Conservation (phyloP, 2,797 vertebrate species). For the Malurus splendens region DNA sequence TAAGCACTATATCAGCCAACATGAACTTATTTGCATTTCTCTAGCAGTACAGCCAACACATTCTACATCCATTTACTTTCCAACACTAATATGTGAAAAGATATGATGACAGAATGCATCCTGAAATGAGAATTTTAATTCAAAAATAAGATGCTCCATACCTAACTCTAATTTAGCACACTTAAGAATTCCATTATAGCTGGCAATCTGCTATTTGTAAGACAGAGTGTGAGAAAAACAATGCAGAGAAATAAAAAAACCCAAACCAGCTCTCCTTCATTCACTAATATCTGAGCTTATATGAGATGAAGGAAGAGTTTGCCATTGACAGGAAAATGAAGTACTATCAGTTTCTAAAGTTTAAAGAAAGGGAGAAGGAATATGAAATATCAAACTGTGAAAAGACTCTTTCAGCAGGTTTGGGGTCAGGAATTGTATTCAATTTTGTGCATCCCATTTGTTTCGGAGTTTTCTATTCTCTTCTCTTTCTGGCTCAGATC, state of each 20-base stretch:
- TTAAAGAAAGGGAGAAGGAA: neutral
- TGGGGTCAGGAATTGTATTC: neutral
- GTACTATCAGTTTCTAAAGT: neutral
- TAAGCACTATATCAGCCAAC: constrained; percentile 29
- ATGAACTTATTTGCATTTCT: constrained; percentile 6
- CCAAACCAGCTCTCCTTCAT: neutral
- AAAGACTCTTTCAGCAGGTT: constrained; percentile 41
- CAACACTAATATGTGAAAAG: neutral
- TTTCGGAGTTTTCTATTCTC: constrained; percentile 26
- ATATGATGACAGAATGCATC: neutral
- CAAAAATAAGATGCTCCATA: neutral
- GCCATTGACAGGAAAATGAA: constrained; percentile 1
- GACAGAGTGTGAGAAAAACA: neutral
- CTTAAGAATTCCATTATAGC: neutral
- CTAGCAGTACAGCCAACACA: constrained; percentile 11
- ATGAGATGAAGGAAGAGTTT: neutral
- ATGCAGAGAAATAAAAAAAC: neutral
- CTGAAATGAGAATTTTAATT: neutral
- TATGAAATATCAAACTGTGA: constrained; percentile 14
- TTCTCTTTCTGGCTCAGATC: constrained; percentile 6
- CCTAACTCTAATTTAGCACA: neutral
- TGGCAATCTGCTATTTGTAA: neutral
- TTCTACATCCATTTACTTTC: constrained; percentile 25
- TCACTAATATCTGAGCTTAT: neutral
- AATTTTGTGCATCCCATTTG: constrained; percentile 20